These are phyloP conservation scores for Asobara japonica DNA, from an alignment of 1,140 invertebrate genomes.

Conservation along the genomic window DNA sequence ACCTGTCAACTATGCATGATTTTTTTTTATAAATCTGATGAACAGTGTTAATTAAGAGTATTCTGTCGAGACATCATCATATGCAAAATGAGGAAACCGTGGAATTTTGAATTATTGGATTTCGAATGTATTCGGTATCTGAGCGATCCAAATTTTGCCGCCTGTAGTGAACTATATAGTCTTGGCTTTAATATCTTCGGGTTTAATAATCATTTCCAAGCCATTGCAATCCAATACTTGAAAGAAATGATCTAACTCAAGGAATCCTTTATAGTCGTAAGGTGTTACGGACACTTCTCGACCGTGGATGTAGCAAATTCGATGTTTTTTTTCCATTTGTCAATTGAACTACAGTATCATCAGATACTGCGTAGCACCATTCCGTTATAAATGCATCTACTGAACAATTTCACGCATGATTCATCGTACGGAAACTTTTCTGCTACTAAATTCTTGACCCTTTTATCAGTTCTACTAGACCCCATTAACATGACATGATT, in stretches of 20 bases:
- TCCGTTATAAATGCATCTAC: not conserved
- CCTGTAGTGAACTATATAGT: not conserved
- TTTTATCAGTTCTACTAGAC: not conserved
- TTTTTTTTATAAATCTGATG: too few species aligned
- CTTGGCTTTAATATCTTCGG: not conserved
- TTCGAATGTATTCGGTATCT: not conserved
- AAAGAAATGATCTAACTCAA: not conserved
- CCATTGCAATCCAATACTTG: not conserved
- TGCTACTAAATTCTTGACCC: too few species aligned
- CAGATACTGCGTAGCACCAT: not conserved
- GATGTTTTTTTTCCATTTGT: too few species aligned
- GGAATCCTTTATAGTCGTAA: not conserved
- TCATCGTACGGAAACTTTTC: too few species aligned
- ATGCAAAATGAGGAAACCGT: too few species aligned
- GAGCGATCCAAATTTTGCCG: not conserved
- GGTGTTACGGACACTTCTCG: not conserved
- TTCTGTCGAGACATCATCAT: too few species aligned
- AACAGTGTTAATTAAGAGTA: too few species aligned
- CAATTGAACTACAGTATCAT: constrained; percentile 18
- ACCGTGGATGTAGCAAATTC: constrained; percentile 10
- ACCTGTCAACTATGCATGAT: too few species aligned
- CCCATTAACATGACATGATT: too few species aligned
- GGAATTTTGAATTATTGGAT: too few species aligned
- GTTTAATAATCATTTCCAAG: not conserved
- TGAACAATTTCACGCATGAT: not conserved